Base-by-base conservation (phyloP, 30 jellyfish, hydroid and myxozoan genomes). In the Hydractinia symbiolongicarpus region DNA sequence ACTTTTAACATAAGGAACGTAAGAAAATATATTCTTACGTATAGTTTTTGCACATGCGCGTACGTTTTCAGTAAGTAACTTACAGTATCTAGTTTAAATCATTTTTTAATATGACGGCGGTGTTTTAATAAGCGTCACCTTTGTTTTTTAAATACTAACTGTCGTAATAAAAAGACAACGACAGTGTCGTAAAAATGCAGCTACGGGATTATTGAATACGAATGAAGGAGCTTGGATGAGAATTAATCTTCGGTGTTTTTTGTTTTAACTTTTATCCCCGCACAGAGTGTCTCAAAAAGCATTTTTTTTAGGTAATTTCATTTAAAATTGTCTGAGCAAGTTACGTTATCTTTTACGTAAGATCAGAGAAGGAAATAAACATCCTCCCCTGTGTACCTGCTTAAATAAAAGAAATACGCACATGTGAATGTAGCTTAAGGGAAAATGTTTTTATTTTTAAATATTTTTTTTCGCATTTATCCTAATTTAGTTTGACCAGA, bases 361-460 rank as follows among this genome's bases (percentile, higher is more conserved):
- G 10, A n/a, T 57, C 10, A 57, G 68, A 57, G 68, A 57, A 57
- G n/a, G 10, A 57, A 57, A n/a, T 57, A n/a, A 57, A 57, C 68
- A 57, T 57, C n/a, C n/a, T 57, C 68, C 68, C 68, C n/a, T 10
- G n/a, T n/a, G 68, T 57, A 57, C 68, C 13, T 57, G n/a, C 68
- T 57, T 57, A 57, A 10, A n/a, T 57, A 57, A 57, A 57, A n/a
- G n/a, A 57, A 57, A 57, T 57, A 57, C 68, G 68, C n/a, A 57
- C 68, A 57, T 57, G 68, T 57, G 68, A 57, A 58, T 58, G 69
- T 58, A 58, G 69, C 69, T 58, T 58, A 58, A 58, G 3, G 69
- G 44, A 30, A 30, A 30, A 30, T 30, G 1, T 30, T 30, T 30
- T 30, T 30, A 0, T 30, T 30, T 30, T 30, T 30, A 30, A n/a